Percentiles rank a stretch among this genome's conserved stretches.
Conservation (phyloP, 1,140 invertebrate genomes). For the Doryteuthis pealeii region DNA sequence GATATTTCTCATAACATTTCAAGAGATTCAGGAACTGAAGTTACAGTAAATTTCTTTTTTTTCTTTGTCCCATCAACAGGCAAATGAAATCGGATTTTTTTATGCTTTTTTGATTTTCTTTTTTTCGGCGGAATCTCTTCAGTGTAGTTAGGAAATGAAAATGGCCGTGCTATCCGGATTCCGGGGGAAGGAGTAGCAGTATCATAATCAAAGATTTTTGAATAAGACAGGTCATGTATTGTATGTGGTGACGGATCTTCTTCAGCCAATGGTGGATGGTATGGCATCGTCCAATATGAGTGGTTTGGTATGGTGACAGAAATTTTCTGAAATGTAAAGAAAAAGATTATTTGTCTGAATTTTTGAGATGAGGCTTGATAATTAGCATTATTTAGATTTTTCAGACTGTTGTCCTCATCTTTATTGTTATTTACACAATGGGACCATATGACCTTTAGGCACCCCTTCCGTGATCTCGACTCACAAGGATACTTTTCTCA, state of each 20-base stretch:
- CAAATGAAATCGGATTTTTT: neutral
- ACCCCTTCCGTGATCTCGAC: too few relatives aligned
- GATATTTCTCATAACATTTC: too few relatives aligned
- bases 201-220: neutral
- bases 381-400: too few relatives aligned
- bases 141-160: neutral
- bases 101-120: neutral
- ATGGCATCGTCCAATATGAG: constrained; percentile 18
- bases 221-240: neutral
- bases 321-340: constrained; percentile 39
- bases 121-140: neutral
- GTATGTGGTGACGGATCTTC: neutral
- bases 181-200: neutral
- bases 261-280: neutral
- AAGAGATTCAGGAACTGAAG: neutral
- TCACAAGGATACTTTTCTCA: too few relatives aligned
- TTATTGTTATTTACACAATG: too few relatives aligned
- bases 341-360: constrained; percentile 17
- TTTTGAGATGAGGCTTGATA: too few relatives aligned
- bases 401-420: too few relatives aligned
- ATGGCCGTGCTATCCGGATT: neutral
- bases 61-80: neutral
- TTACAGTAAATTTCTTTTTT: neutral
- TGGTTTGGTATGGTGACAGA: constrained; percentile 43
- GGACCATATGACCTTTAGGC: too few relatives aligned